Base-by-base conservation (phyloP, 2,113 vertebrate genomes). In the Papio anubis region DNA sequence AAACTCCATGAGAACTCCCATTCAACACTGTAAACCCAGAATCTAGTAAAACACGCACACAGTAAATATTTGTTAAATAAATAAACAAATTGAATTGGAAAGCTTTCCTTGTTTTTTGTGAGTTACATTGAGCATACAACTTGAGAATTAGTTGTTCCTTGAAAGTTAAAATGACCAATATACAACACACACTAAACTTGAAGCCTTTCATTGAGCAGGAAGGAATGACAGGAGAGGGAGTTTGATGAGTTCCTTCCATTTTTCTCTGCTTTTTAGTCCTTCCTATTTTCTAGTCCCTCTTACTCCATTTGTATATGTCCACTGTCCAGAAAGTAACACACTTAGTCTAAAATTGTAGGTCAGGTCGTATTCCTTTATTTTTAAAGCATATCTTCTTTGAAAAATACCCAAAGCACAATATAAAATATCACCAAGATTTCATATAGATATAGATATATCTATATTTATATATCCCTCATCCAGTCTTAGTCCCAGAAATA, bases 351-450 rank as follows among this genome's bases (percentile, higher is more conserved):
- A 88, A 64, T 76, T 48, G 18, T 88, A 43, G 6, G 2, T 88
- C 70, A 4, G 6, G 2, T 79, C 70, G 1, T 32, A 83, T 55
- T 83, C n/a, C 38, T 72, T 66, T 72, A 59, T 75, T 57, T 84
- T 68, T 68, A 96, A 94, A 78, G 27, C 57, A 12, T 59, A 55
- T 70, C 70, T 93, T 93, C 64, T 50, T 90, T 94, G 76, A 92
- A 93, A 97, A 90, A 87, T 35, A 61, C 0, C 23, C 20, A 87
- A 78, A 90, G 50, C 5, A 81, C 10, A 66, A 64, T 55, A 38
- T 64, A n/a, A 79, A 64, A 72, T 16, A 3, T 79, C 59, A 78
- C 10, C 10, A 0, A 91, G 21, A 52, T 27, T 82, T 38, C 38
- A 72, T 59, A 52, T 13, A 70, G 3, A 14, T 23, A 70, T 21